Conservation (phyloP, 2,797 vertebrate genomes). For the Tympanoctomys barrerae region DNA sequence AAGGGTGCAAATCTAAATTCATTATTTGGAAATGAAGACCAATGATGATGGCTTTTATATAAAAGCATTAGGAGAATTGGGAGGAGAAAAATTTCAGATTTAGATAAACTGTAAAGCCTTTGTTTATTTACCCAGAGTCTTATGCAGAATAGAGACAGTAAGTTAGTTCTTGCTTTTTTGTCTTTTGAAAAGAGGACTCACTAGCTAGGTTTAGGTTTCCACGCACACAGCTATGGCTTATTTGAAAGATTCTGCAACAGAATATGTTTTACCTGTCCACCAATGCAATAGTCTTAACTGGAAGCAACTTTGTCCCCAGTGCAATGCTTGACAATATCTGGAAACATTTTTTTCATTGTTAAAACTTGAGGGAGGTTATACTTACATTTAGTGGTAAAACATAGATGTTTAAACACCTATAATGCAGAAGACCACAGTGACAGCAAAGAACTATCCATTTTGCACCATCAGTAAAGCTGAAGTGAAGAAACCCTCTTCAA, state of each 20-base stretch:
- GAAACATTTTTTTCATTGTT: conserved; percentile 37
- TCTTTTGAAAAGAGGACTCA: not conserved
- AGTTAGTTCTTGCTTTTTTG: not conserved
- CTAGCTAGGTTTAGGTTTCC: not conserved
- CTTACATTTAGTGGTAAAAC: not conserved
- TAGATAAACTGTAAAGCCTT: conserved; percentile 9
- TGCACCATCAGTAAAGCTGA: not conserved
- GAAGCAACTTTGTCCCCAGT: not conserved
- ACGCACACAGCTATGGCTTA: not conserved
- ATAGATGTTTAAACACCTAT: not conserved
- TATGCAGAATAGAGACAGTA: not conserved
- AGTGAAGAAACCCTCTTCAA: not conserved
- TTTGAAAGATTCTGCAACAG: not conserved
- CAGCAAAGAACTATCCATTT: not conserved
- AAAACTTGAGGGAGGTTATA: not conserved
- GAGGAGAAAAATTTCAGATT: conserved; percentile 14
- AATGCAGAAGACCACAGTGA: not conserved
- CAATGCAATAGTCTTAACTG: not conserved
- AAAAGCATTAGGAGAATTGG: not conserved
- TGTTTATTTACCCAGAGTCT: not conserved
- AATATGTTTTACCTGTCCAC: not conserved
- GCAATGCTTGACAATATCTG: not conserved
- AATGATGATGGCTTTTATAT: not conserved
- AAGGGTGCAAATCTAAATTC: not conserved
- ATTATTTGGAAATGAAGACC: not conserved